These are phyloP conservation scores for Acanthaster planci DNA, from an alignment of 35 echinoderm and acorn worm genomes.

Conservation along the genomic window DNA sequence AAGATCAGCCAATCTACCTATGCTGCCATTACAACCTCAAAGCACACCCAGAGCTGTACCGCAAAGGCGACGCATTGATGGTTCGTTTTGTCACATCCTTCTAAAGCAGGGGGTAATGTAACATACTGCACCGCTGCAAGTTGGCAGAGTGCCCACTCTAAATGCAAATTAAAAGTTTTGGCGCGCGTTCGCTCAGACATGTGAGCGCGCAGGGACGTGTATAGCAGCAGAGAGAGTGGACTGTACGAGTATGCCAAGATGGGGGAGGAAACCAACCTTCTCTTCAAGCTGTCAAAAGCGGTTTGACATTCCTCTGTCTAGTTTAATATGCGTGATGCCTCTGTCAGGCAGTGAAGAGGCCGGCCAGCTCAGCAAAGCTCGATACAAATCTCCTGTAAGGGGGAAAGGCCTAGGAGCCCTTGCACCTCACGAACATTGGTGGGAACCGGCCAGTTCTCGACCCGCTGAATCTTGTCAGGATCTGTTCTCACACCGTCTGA, in stretches of 20 bases:
- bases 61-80: too few species aligned
- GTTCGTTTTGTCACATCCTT: too few species aligned
- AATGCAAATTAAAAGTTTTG: too few species aligned
- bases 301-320: conserved; percentile 36
- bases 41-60: too few species aligned
- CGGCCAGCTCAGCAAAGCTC: conserved; percentile 20
- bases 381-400: conserved; percentile 29
- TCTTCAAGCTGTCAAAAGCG: conserved; percentile 28
- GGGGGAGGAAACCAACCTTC: not conserved
- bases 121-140: too few species aligned
- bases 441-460: conserved; percentile 25
- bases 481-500: conserved; percentile 34
- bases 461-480: conserved; percentile 13
- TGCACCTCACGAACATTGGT: conserved; percentile 2
- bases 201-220: too few species aligned
- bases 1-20: too few species aligned
- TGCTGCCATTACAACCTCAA: too few species aligned
- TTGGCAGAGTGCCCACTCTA: too few species aligned
- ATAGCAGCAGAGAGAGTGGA: too few species aligned
- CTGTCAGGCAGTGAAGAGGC: conserved; percentile 30
- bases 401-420: conserved; percentile 27
- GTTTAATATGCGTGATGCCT: not conserved
- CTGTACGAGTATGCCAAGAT: conserved; percentile 47
- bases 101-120: too few species aligned
- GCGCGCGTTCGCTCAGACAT: too few species aligned